Evolutionary conservation across 2,113 vertebrate genomes (phyloP).

Genomic region (Protobothrops mucrosquamatus): DNA sequence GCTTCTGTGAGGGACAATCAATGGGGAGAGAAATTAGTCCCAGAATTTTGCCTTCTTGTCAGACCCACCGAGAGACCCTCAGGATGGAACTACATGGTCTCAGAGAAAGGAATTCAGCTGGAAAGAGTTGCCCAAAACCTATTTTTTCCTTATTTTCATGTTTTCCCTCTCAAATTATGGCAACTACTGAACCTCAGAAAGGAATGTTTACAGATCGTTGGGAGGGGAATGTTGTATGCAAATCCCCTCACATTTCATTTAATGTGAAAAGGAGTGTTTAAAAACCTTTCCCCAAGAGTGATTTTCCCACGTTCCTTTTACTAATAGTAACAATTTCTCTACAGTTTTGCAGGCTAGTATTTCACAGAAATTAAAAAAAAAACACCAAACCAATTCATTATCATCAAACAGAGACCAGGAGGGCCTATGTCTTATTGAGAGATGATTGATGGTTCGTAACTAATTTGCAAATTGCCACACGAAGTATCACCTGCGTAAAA

Average conservation of each 20-base stretch:
- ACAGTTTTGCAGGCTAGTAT: not conserved
- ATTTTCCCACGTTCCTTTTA: not conserved
- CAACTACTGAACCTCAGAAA: not conserved
- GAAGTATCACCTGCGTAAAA: slow-evolving; percentile 74
- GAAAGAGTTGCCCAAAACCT: not conserved
- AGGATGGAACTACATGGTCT: not conserved
- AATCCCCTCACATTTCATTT: not conserved
- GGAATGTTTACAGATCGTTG: not conserved
- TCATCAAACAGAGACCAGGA: not conserved
- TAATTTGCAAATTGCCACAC: not conserved
- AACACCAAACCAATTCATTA: not conserved
- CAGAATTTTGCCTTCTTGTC: not conserved
- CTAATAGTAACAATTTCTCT: not conserved
- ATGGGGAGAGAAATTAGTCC: not conserved
- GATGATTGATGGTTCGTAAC: not conserved
- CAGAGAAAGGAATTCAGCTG: not conserved
- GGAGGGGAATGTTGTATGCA: not conserved
- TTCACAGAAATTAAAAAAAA: not conserved
- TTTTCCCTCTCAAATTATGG: not conserved
- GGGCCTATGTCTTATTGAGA: not conserved
- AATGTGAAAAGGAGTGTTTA: not conserved
- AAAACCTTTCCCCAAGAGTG: not conserved
- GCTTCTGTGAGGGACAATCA: slow-evolving; percentile 67
- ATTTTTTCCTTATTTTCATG: not conserved
- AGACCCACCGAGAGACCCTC: not conserved